These are phyloP conservation scores for Sphenodon punctatus DNA, from an alignment of 2,797 vertebrate species.

Conservation along the genomic window DNA sequence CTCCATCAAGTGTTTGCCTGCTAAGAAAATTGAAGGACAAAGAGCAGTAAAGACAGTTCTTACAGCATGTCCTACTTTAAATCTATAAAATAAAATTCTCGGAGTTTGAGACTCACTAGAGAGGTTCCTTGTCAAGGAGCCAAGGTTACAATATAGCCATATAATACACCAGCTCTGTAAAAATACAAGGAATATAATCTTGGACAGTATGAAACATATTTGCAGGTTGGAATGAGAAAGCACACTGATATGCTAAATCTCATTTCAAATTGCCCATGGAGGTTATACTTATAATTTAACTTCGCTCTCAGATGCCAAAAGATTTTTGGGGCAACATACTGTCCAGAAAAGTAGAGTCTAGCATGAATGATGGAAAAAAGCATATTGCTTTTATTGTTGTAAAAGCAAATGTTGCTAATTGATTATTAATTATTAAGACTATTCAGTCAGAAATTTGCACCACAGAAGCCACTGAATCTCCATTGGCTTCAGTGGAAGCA, in stretches of 20 bases:
- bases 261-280: background rate
- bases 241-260: background rate
- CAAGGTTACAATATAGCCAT: conserved; percentile 49
- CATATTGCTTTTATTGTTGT: too few species aligned
- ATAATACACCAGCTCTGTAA: conserved; percentile 24
- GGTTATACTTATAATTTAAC: background rate
- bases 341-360: background rate
- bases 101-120: conserved; percentile 48
- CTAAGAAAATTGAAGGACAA: conserved; percentile 69
- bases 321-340: background rate
- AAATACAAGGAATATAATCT: conserved; percentile 24
- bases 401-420: too few species aligned
- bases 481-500: too few species aligned
- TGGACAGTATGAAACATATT: background rate
- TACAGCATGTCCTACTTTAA: conserved; percentile 52
- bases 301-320: background rate
- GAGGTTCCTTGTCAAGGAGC: conserved; percentile 14
- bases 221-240: background rate
- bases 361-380: too few species aligned
- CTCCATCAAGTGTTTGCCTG: conserved; percentile 56
- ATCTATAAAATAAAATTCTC: conserved; percentile 52
- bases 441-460: too few species aligned
- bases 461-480: too few species aligned
- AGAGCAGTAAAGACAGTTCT: conserved; percentile 57
- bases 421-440: too few species aligned